These are phyloP conservation scores for Chelonus formosanus DNA, from an alignment of 2,888 invertebrate species.

Conservation along the genomic window DNA sequence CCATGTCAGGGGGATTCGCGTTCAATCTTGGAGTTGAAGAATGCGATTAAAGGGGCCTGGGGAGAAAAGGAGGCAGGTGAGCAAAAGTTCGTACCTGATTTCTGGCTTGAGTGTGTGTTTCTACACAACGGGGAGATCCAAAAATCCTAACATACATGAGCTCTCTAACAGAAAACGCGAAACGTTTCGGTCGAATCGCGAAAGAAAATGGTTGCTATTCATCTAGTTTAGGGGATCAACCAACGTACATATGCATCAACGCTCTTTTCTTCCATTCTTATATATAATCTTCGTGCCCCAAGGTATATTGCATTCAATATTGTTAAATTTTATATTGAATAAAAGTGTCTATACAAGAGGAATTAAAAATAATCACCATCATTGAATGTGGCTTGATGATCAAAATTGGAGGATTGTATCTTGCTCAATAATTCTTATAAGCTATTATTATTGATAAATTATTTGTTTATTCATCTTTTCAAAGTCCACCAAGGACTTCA, in stretches of 20 bases:
- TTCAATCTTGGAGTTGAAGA: constrained; percentile 31
- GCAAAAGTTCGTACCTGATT: constrained; percentile 36
- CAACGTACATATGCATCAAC: constrained; percentile 1
- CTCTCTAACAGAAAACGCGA: constrained; percentile 21
- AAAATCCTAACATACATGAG: constrained; percentile 23
- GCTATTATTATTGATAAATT: too few species aligned
- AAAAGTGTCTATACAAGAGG: too few species aligned
- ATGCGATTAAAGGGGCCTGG: constrained; percentile 40
- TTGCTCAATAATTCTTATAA: too few species aligned
- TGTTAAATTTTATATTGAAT: too few species aligned
- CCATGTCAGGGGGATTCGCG: constrained; percentile 22
- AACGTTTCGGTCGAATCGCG: constrained; percentile 22
- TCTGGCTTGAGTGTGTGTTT: constrained; percentile 30
- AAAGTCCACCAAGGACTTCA: too few species aligned
- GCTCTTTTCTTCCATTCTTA: constrained; percentile 5
- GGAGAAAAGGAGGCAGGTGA: constrained; percentile 48
- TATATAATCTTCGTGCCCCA: neutral
- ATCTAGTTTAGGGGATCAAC: constrained; percentile 1
- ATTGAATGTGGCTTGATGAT: too few species aligned
- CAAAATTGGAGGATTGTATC: too few species aligned
- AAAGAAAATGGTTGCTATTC: constrained; percentile 23
- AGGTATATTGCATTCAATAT: too few species aligned
- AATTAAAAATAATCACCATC: too few species aligned
- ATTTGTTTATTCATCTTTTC: too few species aligned
- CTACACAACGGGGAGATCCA: constrained; percentile 25